Conservation (phyloP, 2,888 invertebrate genomes). For the Trichopria drosophilae region DNA sequence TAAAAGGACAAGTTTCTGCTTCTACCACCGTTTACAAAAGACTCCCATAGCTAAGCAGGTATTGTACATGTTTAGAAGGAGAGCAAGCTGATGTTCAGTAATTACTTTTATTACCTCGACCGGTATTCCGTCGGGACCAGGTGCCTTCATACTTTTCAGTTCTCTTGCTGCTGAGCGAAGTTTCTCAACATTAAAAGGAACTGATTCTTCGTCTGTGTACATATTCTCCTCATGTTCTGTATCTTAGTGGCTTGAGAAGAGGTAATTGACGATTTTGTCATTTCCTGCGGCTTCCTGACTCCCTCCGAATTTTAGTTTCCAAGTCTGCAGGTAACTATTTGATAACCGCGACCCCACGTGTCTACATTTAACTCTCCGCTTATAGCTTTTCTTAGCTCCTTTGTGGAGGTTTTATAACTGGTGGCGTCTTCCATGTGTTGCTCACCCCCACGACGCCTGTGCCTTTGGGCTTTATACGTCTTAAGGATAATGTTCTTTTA, state of each 20-base stretch:
- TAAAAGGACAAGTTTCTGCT: too few species aligned
- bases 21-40: neutral
- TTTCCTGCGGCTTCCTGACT: too few species aligned
- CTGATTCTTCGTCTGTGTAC: neutral
- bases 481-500: neutral
- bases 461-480: too few species aligned
- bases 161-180: neutral
- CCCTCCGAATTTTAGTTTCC: too few species aligned
- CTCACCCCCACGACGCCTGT: too few species aligned
- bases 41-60: slow-evolving; percentile 1
- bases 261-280: neutral
- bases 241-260: neutral
- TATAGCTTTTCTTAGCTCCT: neutral
- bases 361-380: neutral
- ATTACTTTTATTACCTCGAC: neutral
- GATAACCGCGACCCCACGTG: neutral
- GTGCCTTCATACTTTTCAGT: neutral
- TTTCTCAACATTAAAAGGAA: neutral
- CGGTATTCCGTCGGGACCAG: neutral
- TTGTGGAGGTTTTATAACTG: neutral
- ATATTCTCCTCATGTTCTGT: neutral
- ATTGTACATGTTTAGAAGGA: neutral
- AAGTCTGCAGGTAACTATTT: neutral
- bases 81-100: neutral
- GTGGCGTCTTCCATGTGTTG: too few species aligned